A percentile compares a stretch with the other conserved stretches of the same genome.
Conservation (phyloP, 2,113 vertebrate species). For the Percina caprodes region DNA sequence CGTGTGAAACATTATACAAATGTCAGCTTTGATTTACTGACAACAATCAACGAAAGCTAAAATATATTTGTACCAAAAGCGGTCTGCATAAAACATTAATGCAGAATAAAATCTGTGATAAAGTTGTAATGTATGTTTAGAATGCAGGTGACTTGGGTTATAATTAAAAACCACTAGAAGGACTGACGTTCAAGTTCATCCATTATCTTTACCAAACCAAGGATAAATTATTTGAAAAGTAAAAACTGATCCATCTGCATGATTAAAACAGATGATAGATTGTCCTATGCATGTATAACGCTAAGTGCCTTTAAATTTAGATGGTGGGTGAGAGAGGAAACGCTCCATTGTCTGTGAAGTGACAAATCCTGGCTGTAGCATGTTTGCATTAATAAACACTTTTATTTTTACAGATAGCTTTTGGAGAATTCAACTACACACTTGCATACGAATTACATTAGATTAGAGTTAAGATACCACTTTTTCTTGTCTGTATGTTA, state of each 20-base stretch:
- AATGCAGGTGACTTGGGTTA: neutral
- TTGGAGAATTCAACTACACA: neutral
- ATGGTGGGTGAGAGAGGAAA: constrained; percentile 2
- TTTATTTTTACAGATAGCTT: neutral
- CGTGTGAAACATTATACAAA: constrained; percentile 11
- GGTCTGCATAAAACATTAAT: neutral
- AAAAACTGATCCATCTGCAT: constrained; percentile 7
- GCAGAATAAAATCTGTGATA: neutral
- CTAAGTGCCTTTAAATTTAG: constrained; percentile 16
- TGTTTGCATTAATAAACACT: neutral
- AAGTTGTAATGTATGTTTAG: constrained; percentile 6
- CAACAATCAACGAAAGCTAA: neutral
- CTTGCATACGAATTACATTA: neutral
- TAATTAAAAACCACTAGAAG: constrained; percentile 1
- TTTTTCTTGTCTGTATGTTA: neutral
- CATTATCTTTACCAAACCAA: neutral
- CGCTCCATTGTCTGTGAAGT: constrained; percentile 7
- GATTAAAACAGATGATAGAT: neutral
- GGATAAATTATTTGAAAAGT: neutral
- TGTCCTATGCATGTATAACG: neutral
- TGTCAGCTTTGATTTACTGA: constrained; percentile 13
- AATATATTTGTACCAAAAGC: constrained; percentile 11
- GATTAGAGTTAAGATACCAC: neutral
- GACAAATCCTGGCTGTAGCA: constrained; percentile 15
- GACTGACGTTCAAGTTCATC: neutral